Conservation (phyloP, 2,113 vertebrate genomes). For the Riparia riparia region DNA sequence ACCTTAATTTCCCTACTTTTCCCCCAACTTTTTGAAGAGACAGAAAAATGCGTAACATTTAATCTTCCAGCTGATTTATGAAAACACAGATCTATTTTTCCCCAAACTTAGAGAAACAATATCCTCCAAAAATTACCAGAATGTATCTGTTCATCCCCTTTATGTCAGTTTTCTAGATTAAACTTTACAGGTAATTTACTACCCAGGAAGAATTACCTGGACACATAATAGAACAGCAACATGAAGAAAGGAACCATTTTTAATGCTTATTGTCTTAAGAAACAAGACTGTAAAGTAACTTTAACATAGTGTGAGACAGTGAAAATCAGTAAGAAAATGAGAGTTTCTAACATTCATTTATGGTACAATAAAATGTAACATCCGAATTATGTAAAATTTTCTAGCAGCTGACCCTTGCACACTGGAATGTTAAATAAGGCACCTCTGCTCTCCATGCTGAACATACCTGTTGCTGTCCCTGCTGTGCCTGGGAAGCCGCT, state of each 20-base stretch:
- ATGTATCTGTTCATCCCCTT: background rate
- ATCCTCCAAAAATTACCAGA: background rate
- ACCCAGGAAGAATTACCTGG: background rate
- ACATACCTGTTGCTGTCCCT: slow-evolving; percentile 91
- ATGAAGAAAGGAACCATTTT: background rate
- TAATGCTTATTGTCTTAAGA: background rate
- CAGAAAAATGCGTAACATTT: background rate
- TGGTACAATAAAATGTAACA: background rate
- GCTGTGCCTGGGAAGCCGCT: slow-evolving; percentile 89
- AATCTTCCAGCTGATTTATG: background rate
- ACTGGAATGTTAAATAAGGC: background rate
- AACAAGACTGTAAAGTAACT: background rate
- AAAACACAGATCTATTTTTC: background rate
- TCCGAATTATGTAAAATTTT: background rate
- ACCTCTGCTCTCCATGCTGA: background rate
- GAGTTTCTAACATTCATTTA: background rate
- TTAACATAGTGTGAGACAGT: background rate
- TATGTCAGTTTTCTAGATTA: background rate
- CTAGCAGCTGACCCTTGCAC: background rate
- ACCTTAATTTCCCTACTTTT: background rate
- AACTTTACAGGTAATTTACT: background rate
- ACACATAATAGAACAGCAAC: background rate
- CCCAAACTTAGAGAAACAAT: background rate
- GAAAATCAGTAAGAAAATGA: background rate
- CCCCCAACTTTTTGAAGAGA: background rate